Evolutionary conservation across 2,888 invertebrate species (phyloP).

Genomic region (Dermolepida albohirtum): DNA sequence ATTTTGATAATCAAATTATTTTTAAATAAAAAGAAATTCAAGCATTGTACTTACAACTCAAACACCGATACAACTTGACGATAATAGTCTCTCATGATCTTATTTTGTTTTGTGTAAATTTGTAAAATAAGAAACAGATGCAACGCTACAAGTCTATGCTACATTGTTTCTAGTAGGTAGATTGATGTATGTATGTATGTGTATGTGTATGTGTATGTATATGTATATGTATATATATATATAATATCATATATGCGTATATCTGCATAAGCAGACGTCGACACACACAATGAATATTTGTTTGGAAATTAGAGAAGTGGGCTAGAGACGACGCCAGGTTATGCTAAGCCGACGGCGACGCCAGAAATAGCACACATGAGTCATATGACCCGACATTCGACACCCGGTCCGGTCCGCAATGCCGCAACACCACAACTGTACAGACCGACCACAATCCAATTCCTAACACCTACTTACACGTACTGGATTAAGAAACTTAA

Average conservation of each 20-base stretch:
- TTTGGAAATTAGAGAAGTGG: slow-evolving; percentile 54
- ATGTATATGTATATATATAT: too few relatives aligned
- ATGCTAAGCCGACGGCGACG: slow-evolving; percentile 54
- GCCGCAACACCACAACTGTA: slow-evolving; percentile 52
- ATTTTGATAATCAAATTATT: too few relatives aligned
- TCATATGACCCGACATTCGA: slow-evolving; percentile 58
- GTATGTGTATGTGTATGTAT: too few relatives aligned
- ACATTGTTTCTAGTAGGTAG: slow-evolving; percentile 40
- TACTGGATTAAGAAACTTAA: slow-evolving; percentile 37
- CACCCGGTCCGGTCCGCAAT: slow-evolving; percentile 51
- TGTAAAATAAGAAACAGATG: too few relatives aligned
- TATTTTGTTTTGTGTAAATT: too few relatives aligned
- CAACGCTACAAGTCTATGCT: neutral
- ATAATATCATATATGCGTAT: slow-evolving; percentile 41
- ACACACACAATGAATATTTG: slow-evolving; percentile 48
- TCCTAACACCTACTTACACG: slow-evolving; percentile 46
- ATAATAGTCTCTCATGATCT: too few relatives aligned
- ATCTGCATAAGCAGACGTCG: slow-evolving; percentile 42
- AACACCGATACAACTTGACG: too few relatives aligned
- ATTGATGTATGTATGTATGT: too few relatives aligned
- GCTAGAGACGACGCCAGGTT: slow-evolving; percentile 52
- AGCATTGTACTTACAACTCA: too few relatives aligned
- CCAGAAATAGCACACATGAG: slow-evolving; percentile 58
- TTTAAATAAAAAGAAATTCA: too few relatives aligned
- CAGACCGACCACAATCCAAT: slow-evolving; percentile 48